Base-by-base conservation (phyloP, 2,888 invertebrate genomes). In the Mimumesa dahlbomi region DNA sequence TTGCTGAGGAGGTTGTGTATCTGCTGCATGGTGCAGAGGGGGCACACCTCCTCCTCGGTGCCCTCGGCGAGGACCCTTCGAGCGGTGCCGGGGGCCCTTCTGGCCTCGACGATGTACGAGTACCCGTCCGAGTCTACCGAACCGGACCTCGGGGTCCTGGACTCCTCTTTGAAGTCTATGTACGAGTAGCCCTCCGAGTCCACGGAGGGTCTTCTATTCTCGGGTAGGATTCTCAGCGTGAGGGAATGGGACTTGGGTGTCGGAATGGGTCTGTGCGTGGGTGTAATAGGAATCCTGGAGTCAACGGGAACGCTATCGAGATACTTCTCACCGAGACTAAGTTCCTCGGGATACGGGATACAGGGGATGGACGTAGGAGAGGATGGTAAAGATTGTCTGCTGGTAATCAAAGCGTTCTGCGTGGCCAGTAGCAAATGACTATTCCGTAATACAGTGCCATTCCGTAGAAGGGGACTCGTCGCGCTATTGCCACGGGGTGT, bases 1-100 rank as follows among this genome's bases (percentile, higher is more conserved):
- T 81, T 83, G 40, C 82, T 79, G 56, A 88, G 83, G 42, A 88
- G 83, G 48, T 82, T 76, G 73, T 87, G 87, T 66, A 88, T 88
- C 78, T 86, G 87, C 62, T 87, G 87, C 75, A 88, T 87, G 4
- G 87, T 84, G 72, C 88, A 87, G 3, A 88, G 78, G 7, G 88
- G 88, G 75, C 88, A 88, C 38, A 88, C 79, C 67, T 86, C 85
- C 64, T 88, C 87, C 62, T 85, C 82, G 49, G 82, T 82, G 18
- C 71, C 82, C 43, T 84, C 84, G 62, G 67, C 53, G 31, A 75
- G 57, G 69, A 84, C 68, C 45, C 82, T 78, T 52, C 81, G 78
- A 3, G 84, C 82, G 2, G 79, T 62, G 34, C 84, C 85, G 40
- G 85, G 82, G 14, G 73, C 75, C 61, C 61, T 74, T 48, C 76